A percentile compares a stretch with the other conserved stretches of the same genome.
Conservation (phyloP, 92 coral and sea anemone species). For the Diadumene lineata region DNA sequence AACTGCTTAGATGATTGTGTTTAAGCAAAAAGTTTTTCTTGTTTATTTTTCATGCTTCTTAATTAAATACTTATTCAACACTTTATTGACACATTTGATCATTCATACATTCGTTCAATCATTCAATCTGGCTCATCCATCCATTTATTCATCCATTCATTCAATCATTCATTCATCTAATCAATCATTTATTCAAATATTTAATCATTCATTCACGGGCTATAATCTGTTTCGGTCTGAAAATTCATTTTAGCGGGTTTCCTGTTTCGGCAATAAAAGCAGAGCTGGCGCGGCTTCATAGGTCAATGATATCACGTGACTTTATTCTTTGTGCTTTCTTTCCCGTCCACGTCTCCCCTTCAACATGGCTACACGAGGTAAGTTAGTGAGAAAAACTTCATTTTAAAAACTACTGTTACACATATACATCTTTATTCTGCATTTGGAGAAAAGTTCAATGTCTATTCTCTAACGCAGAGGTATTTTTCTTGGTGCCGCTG, state of each 20-base stretch:
- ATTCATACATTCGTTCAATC: too few species aligned
- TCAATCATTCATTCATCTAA: too few species aligned
- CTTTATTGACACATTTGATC: too few species aligned
- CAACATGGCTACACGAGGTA: slow-evolving; percentile 99
- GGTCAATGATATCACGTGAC: slow-evolving; percentile 63
- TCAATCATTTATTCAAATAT: too few species aligned
- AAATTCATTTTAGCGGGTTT: slow-evolving; percentile 9
- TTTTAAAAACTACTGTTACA: not conserved
- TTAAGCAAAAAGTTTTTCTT: too few species aligned
- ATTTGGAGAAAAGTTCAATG: not conserved
- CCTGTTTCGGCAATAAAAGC: slow-evolving; percentile 15
- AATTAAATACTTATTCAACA: too few species aligned
- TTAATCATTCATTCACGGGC: not conserved
- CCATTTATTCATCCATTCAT: too few species aligned
- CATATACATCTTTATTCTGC: not conserved
- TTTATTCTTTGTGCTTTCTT: slow-evolving; percentile 59
- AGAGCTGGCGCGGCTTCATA: slow-evolving; percentile 38
- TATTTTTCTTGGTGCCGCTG: not conserved
- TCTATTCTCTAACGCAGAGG: not conserved
- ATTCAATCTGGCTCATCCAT: too few species aligned
- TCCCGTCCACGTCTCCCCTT: slow-evolving; percentile 95
- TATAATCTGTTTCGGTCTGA: not conserved
- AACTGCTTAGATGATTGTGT: too few species aligned
- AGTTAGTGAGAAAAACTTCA: not conserved
- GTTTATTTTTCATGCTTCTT: too few species aligned